Percentiles rank a stretch among this genome's conserved stretches.
Evolutionary conservation across 2,113 vertebrate genomes (phyloP).

Genomic region (Tachysurus vachellii): DNA sequence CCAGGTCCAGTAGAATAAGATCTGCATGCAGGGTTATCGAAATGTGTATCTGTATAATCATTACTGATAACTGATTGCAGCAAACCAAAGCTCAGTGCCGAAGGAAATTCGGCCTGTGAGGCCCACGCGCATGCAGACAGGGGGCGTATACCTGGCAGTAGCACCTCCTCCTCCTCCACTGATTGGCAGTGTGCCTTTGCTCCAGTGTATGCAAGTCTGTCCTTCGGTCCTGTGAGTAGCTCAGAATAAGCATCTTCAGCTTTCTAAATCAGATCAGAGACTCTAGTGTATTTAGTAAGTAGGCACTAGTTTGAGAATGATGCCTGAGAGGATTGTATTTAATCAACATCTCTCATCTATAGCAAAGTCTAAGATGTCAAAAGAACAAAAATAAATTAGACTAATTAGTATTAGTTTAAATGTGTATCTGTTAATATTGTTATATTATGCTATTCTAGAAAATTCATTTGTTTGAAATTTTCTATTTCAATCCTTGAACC

Average conservation of each 20-base stretch:
- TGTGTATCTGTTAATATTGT: not conserved
- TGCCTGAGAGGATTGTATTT: not conserved
- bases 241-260: not conserved
- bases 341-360: not conserved
- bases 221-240: slow-evolving; percentile 69
- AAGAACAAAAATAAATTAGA: not conserved
- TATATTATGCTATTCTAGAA: too few relatives aligned
- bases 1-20: not conserved
- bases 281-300: not conserved
- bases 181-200: slow-evolving; percentile 62
- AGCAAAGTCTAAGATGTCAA: not conserved
- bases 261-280: not conserved
- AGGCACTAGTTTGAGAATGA: not conserved
- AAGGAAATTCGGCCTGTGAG: slow-evolving; percentile 32
- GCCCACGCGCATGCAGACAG: slow-evolving; percentile 18
- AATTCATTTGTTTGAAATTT: too few relatives aligned
- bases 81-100: slow-evolving; percentile 26
- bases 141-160: slow-evolving; percentile 59
- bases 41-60: not conserved
- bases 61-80: slow-evolving; percentile 14
- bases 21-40: not conserved
- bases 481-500: not conserved
- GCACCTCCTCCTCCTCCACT: slow-evolving; percentile 56
- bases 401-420: not conserved
- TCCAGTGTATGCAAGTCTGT: slow-evolving; percentile 70